These are phyloP conservation scores for Neopelma chrysocephalum DNA, from an alignment of 2,797 vertebrate species.

Conservation along the genomic window DNA sequence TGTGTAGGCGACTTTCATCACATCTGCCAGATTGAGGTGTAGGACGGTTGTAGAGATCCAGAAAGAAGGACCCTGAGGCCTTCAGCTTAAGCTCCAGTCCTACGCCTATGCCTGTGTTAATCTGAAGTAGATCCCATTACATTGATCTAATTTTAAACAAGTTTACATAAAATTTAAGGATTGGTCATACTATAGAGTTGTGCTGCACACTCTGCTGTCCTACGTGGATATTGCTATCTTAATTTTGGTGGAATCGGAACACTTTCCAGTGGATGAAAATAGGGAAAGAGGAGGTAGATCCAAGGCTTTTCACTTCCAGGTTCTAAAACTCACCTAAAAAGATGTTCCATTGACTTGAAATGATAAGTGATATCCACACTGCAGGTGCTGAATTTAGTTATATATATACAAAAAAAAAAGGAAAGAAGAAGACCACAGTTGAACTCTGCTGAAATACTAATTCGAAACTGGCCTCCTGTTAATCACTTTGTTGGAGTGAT, in stretches of 20 bases:
- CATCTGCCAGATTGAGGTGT: neutral
- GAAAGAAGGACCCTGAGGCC: conserved; percentile 19
- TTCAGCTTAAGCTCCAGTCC: neutral
- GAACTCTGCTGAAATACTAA: neutral
- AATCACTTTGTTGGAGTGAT: neutral
- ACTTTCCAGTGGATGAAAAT: neutral
- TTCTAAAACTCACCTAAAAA: neutral
- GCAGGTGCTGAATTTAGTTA: neutral
- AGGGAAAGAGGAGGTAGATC: neutral
- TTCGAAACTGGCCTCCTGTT: neutral
- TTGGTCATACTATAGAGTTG: neutral
- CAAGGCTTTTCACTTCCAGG: neutral
- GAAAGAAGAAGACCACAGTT: neutral
- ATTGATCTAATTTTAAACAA: neutral
- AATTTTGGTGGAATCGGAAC: neutral
- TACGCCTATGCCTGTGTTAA: neutral
- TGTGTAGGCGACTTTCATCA: neutral
- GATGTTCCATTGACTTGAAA: neutral
- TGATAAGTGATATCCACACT: neutral
- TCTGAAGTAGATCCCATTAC: neutral
- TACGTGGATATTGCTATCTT: neutral
- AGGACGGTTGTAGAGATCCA: neutral
- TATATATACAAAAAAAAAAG: neutral
- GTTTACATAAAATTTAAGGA: neutral
- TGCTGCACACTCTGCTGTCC: neutral